These are phyloP conservation scores for Coptotermes formosanus DNA, from an alignment of 1,140 invertebrate species.

Conservation along the genomic window DNA sequence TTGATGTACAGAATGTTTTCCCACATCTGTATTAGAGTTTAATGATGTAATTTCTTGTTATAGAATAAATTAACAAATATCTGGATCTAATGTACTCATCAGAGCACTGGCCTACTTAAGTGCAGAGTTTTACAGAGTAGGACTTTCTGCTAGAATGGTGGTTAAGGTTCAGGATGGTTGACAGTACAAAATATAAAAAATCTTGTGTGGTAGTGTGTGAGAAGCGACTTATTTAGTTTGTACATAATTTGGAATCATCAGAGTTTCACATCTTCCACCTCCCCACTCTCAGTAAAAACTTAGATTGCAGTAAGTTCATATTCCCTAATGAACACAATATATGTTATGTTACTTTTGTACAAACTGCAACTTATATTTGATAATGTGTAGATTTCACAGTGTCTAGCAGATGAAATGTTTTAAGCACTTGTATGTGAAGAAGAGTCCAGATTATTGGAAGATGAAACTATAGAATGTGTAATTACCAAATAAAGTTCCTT, in stretches of 20 bases:
- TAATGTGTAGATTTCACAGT: not conserved
- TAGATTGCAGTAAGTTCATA: not conserved
- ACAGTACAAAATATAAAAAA: too few species aligned
- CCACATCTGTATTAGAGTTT: too few species aligned
- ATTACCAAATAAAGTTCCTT: not conserved
- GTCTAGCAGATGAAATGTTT: not conserved
- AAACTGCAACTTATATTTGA: not conserved
- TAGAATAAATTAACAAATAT: too few species aligned
- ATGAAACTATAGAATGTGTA: not conserved
- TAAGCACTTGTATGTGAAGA: not conserved
- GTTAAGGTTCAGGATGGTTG: too few species aligned
- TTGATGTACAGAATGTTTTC: too few species aligned
- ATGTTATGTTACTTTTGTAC: not conserved
- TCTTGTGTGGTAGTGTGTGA: too few species aligned
- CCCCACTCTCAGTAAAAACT: too few species aligned
- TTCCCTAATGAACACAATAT: not conserved
- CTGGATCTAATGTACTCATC: too few species aligned
- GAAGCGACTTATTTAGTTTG: not conserved
- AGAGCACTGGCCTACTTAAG: too few species aligned
- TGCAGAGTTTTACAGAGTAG: too few species aligned
- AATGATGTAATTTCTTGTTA: too few species aligned
- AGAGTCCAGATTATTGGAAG: not conserved
- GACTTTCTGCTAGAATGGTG: too few species aligned
- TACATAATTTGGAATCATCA: not conserved
- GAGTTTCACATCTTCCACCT: not conserved